Evolutionary conservation across 1,140 invertebrate species (phyloP).

Genomic region (Neomicropteryx cornuta): DNA sequence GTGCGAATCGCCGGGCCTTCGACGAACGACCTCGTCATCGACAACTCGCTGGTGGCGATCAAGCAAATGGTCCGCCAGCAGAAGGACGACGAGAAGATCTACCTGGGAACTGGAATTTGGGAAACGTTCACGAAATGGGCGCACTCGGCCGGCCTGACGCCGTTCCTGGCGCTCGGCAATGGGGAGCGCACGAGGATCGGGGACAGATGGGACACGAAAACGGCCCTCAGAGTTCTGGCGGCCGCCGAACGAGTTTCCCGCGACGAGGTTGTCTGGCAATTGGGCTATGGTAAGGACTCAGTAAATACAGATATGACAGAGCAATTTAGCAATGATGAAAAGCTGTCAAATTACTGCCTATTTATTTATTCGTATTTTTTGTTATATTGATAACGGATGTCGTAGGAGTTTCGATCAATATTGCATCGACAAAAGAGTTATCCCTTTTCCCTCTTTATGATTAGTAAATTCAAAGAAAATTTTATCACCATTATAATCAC

Average conservation of each 20-base stretch:
- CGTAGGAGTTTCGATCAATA: too few species aligned
- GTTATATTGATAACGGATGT: too few species aligned
- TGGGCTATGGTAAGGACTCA: slow-evolving; percentile 47
- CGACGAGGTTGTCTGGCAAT: slow-evolving; percentile 45
- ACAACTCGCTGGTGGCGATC: slow-evolving; percentile 24
- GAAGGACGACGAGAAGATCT: slow-evolving; percentile 5
- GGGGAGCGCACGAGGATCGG: slow-evolving; percentile 21
- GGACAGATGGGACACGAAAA: slow-evolving; percentile 42
- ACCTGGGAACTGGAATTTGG: slow-evolving; percentile 18
- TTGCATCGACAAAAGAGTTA: too few species aligned
- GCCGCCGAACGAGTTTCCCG: slow-evolving; percentile 43
- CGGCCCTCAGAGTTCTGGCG: slow-evolving; percentile 40
- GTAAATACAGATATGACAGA: neutral
- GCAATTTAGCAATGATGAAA: neutral
- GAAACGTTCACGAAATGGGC: slow-evolving; percentile 36
- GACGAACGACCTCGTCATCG: slow-evolving; percentile 38
- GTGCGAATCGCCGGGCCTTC: slow-evolving; percentile 46
- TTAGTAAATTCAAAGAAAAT: too few species aligned
- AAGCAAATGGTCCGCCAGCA: slow-evolving; percentile 17
- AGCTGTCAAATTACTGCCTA: too few species aligned
- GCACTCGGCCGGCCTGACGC: slow-evolving; percentile 30
- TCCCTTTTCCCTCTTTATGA: too few species aligned
- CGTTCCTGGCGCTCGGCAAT: slow-evolving; percentile 37
- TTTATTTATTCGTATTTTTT: too few species aligned
- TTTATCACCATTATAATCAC: too few species aligned